Evolutionary conservation across 2,113 vertebrate species (phyloP).

Genomic region (Forbesichthys agassizii): DNA sequence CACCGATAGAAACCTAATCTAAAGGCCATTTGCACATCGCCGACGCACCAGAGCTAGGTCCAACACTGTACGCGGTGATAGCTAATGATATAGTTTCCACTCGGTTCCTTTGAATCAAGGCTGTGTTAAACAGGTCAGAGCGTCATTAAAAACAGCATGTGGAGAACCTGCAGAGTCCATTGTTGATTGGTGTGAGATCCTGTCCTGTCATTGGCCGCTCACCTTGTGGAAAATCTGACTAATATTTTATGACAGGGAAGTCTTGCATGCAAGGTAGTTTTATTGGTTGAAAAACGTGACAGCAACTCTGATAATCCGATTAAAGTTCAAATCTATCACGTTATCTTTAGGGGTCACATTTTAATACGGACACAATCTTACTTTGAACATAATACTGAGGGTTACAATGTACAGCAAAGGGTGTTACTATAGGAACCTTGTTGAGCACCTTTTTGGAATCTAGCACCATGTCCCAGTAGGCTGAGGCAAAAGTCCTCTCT

Average conservation of each 20-base stretch:
- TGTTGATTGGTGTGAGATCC: conserved; percentile 34
- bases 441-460: no score
- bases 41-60: conserved; percentile 35
- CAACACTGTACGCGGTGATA: conserved; percentile 25
- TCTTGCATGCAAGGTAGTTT: not conserved
- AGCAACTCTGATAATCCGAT: no score
- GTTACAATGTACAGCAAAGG: no score
- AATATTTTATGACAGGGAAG: no score
- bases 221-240: conserved; percentile 20
- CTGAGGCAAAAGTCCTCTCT: no score
- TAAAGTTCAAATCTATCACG: no score
- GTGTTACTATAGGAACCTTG: no score
- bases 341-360: no score
- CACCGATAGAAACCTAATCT: conserved; percentile 38
- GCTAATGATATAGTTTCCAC: conserved; percentile 52
- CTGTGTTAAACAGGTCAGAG: conserved; percentile 52
- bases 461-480: no score
- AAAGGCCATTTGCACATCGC: conserved; percentile 41
- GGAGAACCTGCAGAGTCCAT: conserved; percentile 53
- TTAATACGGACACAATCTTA: no score
- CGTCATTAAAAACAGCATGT: conserved; percentile 49
- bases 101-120: conserved; percentile 34
- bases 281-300: not conserved
- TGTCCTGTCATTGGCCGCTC: not conserved
- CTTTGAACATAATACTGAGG: no score